Conservation (phyloP, 2,888 invertebrate genomes). For the Phymatocera aterrima region DNA sequence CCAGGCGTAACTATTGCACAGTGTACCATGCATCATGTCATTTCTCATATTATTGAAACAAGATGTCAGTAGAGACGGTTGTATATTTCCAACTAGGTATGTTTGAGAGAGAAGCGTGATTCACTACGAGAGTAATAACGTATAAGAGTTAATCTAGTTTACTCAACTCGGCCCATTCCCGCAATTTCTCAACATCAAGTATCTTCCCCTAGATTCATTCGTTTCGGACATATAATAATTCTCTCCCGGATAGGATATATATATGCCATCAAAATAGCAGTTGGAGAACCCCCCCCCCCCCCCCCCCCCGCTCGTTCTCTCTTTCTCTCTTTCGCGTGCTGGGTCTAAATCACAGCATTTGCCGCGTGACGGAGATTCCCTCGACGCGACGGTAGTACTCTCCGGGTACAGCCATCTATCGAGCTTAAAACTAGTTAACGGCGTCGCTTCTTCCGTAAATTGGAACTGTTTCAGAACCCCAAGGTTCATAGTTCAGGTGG, state of each 20-base stretch:
- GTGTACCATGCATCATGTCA: neutral
- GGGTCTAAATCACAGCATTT: conserved; percentile 57
- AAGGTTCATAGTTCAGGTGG: neutral
- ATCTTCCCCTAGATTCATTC: conserved; percentile 49
- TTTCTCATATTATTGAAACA: neutral
- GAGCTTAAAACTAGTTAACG: conserved; percentile 71
- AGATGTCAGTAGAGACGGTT: neutral
- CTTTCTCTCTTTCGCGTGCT: conserved; percentile 29
- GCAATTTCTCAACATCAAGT: conserved; percentile 32
- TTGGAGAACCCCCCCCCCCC: conserved; percentile 53
- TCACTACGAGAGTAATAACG: neutral
- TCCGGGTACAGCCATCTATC: conserved; percentile 63
- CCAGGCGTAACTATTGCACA: neutral
- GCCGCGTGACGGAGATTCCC: conserved; percentile 47
- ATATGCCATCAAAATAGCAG: conserved; percentile 53
- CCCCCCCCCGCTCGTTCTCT: neutral
- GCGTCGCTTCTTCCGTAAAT: conserved; percentile 66
- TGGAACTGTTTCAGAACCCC: conserved; percentile 57
- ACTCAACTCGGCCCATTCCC: conserved; percentile 10
- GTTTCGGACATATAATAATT: conserved; percentile 54
- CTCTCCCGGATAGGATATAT: conserved; percentile 47
- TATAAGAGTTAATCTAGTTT: conserved; percentile 28
- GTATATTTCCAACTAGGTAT: neutral
- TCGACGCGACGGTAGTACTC: conserved; percentile 13
- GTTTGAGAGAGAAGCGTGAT: conserved; percentile 1